phyloP scores from a whole-genome alignment of 2,113 vertebrate species.

The Lutjanus erythropterus region DNA sequence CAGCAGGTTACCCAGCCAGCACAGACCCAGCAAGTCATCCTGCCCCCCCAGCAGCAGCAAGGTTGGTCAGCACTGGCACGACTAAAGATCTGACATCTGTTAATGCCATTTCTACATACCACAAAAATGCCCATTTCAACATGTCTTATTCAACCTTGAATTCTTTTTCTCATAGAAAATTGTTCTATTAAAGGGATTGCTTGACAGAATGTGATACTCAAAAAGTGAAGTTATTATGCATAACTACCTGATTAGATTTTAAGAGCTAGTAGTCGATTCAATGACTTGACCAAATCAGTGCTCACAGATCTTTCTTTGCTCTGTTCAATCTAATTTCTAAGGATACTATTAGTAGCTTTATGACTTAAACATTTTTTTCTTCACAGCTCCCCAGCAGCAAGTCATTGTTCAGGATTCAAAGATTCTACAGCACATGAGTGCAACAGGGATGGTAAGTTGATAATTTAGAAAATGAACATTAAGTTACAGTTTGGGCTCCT shows the following conservation, averaged over 20 bases:
- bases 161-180: neutral
- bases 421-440: constrained; percentile 94
- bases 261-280: neutral
- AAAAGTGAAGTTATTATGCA: too few species aligned
- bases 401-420: constrained; percentile 97
- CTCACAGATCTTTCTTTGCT: neutral
- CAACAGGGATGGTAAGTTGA: constrained; percentile 93
- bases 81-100: neutral
- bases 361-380: constrained; percentile 33
- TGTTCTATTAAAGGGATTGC: neutral
- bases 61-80: constrained; percentile 79
- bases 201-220: too few species aligned
- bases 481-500: too few species aligned
- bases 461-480: neutral
- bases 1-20: constrained; percentile 88
- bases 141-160: too few species aligned
- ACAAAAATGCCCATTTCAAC: neutral
- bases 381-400: constrained; percentile 92
- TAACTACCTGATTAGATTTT: neutral
- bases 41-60: constrained; percentile 92
- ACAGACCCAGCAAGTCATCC: constrained; percentile 91
- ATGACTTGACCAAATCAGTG: neutral
- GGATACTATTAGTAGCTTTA: neutral
- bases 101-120: neutral
- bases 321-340: neutral